Evolutionary conservation across 2,888 invertebrate genomes (phyloP).

Genomic region (Mycogona germanica): DNA sequence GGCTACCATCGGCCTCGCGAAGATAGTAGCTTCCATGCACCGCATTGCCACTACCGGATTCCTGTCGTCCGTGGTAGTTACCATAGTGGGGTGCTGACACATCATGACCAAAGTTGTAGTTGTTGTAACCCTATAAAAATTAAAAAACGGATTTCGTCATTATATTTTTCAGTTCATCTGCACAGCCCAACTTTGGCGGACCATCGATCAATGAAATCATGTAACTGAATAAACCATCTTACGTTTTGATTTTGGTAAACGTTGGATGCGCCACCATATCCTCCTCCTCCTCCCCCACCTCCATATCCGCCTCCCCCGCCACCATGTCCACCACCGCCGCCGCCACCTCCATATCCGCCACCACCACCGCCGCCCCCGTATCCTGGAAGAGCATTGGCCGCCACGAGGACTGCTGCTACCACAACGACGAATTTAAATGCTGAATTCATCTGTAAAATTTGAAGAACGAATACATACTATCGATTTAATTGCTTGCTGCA

Average conservation of each 20-base stretch:
- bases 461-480: not conserved
- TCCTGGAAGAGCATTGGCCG: not conserved
- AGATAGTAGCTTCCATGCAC: slow-evolving; percentile 14
- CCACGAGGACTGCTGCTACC: not conserved
- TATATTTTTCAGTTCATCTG: no score
- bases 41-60: slow-evolving; percentile 13
- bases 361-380: not conserved
- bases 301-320: not conserved
- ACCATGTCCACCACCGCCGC: not conserved
- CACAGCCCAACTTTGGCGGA: no score
- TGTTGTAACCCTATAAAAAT: slow-evolving; percentile 3
- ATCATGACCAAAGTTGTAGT: slow-evolving; percentile 16
- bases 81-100: slow-evolving; percentile 13
- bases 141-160: no score
- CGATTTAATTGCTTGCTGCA: no score
- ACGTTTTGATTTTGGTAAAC: slow-evolving; percentile 3
- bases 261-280: not conserved
- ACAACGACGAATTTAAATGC: not conserved
- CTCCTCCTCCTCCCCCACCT: slow-evolving; percentile 3
- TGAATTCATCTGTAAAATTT: slow-evolving; percentile 1
- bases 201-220: no score
- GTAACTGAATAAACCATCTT: no score
- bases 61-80: slow-evolving; percentile 16
- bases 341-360: not conserved
- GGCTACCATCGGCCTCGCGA: slow-evolving; percentile 16